Conservation (phyloP, 1,140 invertebrate species). For the Maniola jurtina region DNA sequence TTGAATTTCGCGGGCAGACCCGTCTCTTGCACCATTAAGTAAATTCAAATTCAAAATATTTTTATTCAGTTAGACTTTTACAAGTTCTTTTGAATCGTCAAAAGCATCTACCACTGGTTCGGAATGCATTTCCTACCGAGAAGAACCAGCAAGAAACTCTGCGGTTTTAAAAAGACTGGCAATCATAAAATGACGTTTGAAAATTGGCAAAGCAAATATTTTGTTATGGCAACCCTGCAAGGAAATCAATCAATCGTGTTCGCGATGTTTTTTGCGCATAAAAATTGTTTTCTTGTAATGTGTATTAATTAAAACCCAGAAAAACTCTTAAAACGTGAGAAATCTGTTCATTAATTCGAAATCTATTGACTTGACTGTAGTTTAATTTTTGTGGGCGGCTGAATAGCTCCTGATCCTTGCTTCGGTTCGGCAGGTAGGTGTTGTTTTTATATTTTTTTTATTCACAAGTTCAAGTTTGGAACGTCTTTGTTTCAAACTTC, state of each 20-base stretch:
- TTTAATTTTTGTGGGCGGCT: not conserved
- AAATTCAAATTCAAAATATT: too few species aligned
- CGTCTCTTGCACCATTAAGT: too few species aligned
- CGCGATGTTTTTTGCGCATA: constrained; percentile 2
- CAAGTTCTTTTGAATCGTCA: too few species aligned
- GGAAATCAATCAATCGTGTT: constrained; percentile 5
- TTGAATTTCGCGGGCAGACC: too few species aligned
- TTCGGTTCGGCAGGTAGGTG: not conserved
- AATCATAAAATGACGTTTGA: too few species aligned
- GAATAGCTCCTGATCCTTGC: not conserved
- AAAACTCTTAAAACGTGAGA: not conserved
- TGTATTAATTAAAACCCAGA: not conserved
- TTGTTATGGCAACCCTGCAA: not conserved
- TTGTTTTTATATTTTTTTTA: constrained; percentile 9
- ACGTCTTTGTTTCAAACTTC: not conserved
- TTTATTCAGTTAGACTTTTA: too few species aligned
- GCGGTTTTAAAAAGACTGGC: too few species aligned
- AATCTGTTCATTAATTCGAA: not conserved
- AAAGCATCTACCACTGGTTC: too few species aligned
- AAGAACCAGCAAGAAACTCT: too few species aligned
- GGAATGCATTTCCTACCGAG: too few species aligned
- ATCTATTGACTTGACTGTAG: not conserved
- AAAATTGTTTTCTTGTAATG: not conserved
- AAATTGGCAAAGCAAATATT: not conserved
- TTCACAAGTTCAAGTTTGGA: constrained; percentile 7